Evolutionary conservation across 1,140 invertebrate genomes (phyloP).

Genomic region (Aphidius gifuensis): DNA sequence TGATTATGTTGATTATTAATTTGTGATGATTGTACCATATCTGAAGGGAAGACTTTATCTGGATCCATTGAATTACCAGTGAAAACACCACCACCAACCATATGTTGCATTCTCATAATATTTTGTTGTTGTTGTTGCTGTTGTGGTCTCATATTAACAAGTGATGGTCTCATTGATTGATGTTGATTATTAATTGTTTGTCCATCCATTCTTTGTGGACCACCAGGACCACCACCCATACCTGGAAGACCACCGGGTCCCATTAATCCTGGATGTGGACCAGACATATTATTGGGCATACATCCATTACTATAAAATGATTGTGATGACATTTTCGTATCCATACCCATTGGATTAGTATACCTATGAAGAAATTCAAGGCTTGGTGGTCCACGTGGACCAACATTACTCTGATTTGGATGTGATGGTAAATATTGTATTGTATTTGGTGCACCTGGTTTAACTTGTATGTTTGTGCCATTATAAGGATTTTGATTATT

Average conservation of each 20-base stretch:
- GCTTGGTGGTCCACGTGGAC: constrained; percentile 77
- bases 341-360: constrained; percentile 72
- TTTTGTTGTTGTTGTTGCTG: constrained; percentile 38
- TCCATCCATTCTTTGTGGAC: constrained; percentile 40
- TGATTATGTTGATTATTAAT: constrained; percentile 31
- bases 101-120: constrained; percentile 60
- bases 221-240: constrained; percentile 30
- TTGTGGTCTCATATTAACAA: constrained; percentile 49
- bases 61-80: constrained; percentile 54
- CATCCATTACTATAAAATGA: constrained; percentile 66
- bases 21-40: constrained; percentile 46
- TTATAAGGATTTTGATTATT: constrained; percentile 67
- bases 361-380: constrained; percentile 89
- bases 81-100: constrained; percentile 56
- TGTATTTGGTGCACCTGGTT: constrained; percentile 94
- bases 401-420: constrained; percentile 61
- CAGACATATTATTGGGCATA: constrained; percentile 43
- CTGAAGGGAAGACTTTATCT: constrained; percentile 50
- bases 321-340: constrained; percentile 67
- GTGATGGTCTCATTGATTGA: constrained; percentile 49
- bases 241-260: constrained; percentile 36
- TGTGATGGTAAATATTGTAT: constrained; percentile 95
- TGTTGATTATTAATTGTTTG: constrained; percentile 44
- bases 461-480: constrained; percentile 87
- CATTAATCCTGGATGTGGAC: constrained; percentile 39